phyloP scores from a whole-genome alignment of 2,797 vertebrate species.

The Aeoliscus strigatus region DNA sequence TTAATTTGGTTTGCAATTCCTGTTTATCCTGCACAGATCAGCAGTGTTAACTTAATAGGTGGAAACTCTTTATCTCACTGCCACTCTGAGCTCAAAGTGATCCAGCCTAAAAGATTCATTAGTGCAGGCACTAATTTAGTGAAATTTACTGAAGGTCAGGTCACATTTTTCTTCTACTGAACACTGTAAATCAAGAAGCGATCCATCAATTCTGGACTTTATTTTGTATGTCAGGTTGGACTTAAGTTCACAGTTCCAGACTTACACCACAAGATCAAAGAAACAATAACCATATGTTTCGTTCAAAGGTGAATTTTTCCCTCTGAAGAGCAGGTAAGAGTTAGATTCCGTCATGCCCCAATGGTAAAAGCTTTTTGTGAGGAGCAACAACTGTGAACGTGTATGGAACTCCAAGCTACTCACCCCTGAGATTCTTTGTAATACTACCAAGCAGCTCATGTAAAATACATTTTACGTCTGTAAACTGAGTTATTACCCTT shows the following conservation, averaged over 20 bases:
- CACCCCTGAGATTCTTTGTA: conserved; percentile 35
- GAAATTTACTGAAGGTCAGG: conserved; percentile 40
- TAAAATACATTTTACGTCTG: conserved; percentile 69
- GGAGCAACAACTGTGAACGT: conserved; percentile 5
- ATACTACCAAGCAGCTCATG: conserved; percentile 61
- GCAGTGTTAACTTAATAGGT: conserved; percentile 71
- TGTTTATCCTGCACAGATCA: conserved; percentile 76
- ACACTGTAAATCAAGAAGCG: conserved; percentile 17
- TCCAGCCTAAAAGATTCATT: conserved; percentile 37
- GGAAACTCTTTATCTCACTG: conserved; percentile 60
- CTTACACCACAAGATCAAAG: conserved; percentile 33
- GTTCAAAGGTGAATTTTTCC: conserved; percentile 16
- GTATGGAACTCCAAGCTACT: conserved; percentile 10
- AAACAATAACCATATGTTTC: conserved; percentile 16
- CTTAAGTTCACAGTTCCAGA: conserved; percentile 8
- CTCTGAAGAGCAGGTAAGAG: conserved; percentile 12
- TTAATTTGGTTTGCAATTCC: conserved; percentile 74
- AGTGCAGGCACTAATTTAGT: conserved; percentile 29
- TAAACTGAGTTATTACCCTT: conserved; percentile 64
- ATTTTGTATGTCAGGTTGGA: too few relatives aligned
- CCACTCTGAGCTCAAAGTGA: conserved; percentile 33
- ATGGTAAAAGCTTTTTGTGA: conserved; percentile 9
- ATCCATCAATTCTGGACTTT: too few relatives aligned
- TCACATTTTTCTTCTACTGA: conserved; percentile 24
- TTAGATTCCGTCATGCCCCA: conserved; percentile 9